These are phyloP conservation scores for Drosophila sturtevanti DNA, from an alignment of 1,140 invertebrate genomes.

Conservation along the genomic window DNA sequence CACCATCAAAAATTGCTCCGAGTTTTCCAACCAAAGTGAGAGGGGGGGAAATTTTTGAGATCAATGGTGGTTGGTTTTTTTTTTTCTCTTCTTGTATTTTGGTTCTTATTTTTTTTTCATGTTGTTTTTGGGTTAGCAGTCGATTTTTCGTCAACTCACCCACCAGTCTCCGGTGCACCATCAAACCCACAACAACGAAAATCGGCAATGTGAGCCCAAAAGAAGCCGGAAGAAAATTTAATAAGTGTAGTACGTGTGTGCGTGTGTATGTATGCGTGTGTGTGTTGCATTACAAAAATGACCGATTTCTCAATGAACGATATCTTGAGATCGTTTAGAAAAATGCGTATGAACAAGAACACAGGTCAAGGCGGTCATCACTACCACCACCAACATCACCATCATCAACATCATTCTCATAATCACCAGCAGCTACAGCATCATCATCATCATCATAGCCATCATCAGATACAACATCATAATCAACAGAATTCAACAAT, in stretches of 20 bases:
- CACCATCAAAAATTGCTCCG: not conserved
- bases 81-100: slow-evolving; percentile 21
- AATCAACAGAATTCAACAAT: slow-evolving; percentile 35
- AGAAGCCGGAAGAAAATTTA: slow-evolving; percentile 13
- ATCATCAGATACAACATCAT: slow-evolving; percentile 27
- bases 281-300: slow-evolving; percentile 50
- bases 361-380: slow-evolving; percentile 54
- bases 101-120: slow-evolving; percentile 25
- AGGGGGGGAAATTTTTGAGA: slow-evolving; percentile 55
- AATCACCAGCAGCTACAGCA: slow-evolving; percentile 27
- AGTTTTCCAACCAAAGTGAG: slow-evolving; percentile 37
- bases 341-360: slow-evolving; percentile 75
- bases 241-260: slow-evolving; percentile 25
- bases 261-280: slow-evolving; percentile 14
- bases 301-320: slow-evolving; percentile 75
- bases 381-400: slow-evolving; percentile 28
- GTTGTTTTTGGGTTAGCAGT: slow-evolving; percentile 45
- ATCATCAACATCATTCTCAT: slow-evolving; percentile 23
- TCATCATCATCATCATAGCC: slow-evolving; percentile 28
- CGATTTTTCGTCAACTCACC: slow-evolving; percentile 72
- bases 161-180: slow-evolving; percentile 74
- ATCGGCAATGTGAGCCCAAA: slow-evolving; percentile 53
- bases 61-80: slow-evolving; percentile 67
- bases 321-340: slow-evolving; percentile 75
- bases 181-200: slow-evolving; percentile 65